phyloP scores from a whole-genome alignment of 2,113 vertebrate genomes.

The Pimephales promelas region DNA sequence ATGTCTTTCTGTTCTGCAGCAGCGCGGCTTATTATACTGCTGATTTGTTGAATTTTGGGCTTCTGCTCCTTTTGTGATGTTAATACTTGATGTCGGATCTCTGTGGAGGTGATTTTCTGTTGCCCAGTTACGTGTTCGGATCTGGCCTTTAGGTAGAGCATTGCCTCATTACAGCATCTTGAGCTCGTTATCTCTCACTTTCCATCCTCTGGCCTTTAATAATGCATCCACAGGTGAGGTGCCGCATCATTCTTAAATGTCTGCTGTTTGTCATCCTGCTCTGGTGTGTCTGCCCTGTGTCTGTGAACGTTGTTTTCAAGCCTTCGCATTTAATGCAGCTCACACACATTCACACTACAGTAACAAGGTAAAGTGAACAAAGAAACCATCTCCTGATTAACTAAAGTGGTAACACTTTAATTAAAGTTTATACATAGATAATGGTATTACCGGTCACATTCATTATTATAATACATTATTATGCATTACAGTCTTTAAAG shows the following conservation, averaged over 20 bases:
- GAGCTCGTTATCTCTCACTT: slow-evolving; percentile 47
- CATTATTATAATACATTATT: too few species aligned
- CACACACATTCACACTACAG: neutral
- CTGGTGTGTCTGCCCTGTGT: neutral
- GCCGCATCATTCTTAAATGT: slow-evolving; percentile 42
- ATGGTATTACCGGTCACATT: too few species aligned
- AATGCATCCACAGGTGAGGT: slow-evolving; percentile 46
- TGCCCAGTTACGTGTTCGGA: slow-evolving; percentile 26
- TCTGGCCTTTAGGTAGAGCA: slow-evolving; percentile 42
- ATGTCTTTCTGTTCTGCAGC: slow-evolving; percentile 9
- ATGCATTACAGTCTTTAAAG: too few species aligned
- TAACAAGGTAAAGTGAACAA: neutral
- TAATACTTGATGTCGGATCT: slow-evolving; percentile 43
- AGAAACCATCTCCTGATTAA: neutral
- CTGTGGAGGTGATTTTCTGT: slow-evolving; percentile 41
- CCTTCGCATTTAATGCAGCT: slow-evolving; percentile 5
- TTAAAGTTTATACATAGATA: neutral
- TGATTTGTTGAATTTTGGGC: slow-evolving; percentile 3
- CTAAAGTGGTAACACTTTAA: neutral
- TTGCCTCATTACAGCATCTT: slow-evolving; percentile 43
- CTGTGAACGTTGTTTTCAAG: neutral
- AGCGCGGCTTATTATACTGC: slow-evolving; percentile 10
- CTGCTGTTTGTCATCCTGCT: slow-evolving; percentile 47
- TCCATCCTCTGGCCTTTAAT: slow-evolving; percentile 49
- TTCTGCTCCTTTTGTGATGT: slow-evolving; percentile 21